Conservation (phyloP, 2,888 invertebrate genomes). For the Diarsia rubi region DNA sequence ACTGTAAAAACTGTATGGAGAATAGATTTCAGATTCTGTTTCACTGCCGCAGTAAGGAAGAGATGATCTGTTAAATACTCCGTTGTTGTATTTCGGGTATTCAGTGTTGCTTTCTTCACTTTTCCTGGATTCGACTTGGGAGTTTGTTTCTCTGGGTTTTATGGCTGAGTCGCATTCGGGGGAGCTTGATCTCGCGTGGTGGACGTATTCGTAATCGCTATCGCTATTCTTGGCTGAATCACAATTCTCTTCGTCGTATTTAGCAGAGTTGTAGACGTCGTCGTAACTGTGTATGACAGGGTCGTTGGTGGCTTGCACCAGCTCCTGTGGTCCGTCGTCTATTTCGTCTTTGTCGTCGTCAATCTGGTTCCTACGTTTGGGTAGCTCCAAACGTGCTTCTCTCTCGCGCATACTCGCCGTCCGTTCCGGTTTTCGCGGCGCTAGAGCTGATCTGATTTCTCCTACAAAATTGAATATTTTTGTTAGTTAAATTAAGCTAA, state of each 20-base stretch:
- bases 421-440: constrained; percentile 96
- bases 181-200: constrained; percentile 92
- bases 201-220: constrained; percentile 92
- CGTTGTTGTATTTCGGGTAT: constrained; percentile 92
- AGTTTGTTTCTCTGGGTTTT: constrained; percentile 81
- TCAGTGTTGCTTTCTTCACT: constrained; percentile 79
- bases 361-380: constrained; percentile 87
- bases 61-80: constrained; percentile 92
- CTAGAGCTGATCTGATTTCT: constrained; percentile 95
- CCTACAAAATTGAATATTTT: constrained; percentile 87
- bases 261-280: constrained; percentile 87
- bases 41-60: constrained; percentile 96
- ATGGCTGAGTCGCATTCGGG: constrained; percentile 92
- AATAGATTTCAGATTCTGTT: constrained; percentile 95
- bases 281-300: constrained; percentile 88
- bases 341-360: constrained; percentile 90
- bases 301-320: constrained; percentile 88
- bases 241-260: constrained; percentile 86
- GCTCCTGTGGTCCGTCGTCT: constrained; percentile 84
- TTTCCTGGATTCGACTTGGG: constrained; percentile 79
- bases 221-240: constrained; percentile 90
- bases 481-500: constrained; percentile 53
- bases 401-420: constrained; percentile 96
- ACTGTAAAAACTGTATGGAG: constrained; percentile 95
- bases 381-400: constrained; percentile 92